phyloP scores from a whole-genome alignment of 2,113 vertebrate species.

The Labeo rohita region DNA sequence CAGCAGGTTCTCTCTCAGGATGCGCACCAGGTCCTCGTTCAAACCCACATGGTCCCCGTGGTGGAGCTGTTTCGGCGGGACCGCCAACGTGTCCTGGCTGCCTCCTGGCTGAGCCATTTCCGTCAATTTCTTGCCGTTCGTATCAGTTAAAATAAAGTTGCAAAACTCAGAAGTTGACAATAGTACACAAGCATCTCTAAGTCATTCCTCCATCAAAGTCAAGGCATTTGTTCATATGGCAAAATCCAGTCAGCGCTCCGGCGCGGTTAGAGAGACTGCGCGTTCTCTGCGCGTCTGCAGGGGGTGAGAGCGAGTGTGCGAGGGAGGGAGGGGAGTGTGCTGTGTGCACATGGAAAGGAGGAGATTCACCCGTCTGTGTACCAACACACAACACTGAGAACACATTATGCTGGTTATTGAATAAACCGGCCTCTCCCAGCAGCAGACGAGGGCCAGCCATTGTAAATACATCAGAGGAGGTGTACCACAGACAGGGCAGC shows the following conservation, averaged over 20 bases:
- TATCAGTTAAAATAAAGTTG: background rate
- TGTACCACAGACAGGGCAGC: background rate
- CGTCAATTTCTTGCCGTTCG: background rate
- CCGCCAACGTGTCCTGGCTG: slow-evolving; percentile 73
- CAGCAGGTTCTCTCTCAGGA: slow-evolving; percentile 83
- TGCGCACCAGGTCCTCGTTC: slow-evolving; percentile 84
- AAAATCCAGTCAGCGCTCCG: slow-evolving; percentile 6
- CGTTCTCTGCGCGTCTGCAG: background rate
- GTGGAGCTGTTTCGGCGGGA: slow-evolving; percentile 75
- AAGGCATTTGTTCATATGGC: background rate
- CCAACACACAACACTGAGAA: slow-evolving; percentile 55
- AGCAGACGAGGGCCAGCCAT: slow-evolving; percentile 9
- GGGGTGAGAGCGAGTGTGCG: slow-evolving; percentile 6
- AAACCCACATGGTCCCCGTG: slow-evolving; percentile 77
- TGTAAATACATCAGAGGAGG: slow-evolving; percentile 58
- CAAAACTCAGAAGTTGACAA: background rate
- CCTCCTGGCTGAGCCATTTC: slow-evolving; percentile 79
- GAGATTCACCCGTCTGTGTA: slow-evolving; percentile 66
- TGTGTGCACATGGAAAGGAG: slow-evolving; percentile 25
- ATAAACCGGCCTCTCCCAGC: slow-evolving; percentile 47
- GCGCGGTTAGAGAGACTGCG: background rate
- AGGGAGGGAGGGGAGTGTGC: slow-evolving; percentile 31
- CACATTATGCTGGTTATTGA: slow-evolving; percentile 51
- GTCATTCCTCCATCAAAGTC: background rate
- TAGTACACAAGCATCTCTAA: background rate